Base-by-base conservation (phyloP, 2,888 invertebrate genomes). In the Asteroscopus sphinx region DNA sequence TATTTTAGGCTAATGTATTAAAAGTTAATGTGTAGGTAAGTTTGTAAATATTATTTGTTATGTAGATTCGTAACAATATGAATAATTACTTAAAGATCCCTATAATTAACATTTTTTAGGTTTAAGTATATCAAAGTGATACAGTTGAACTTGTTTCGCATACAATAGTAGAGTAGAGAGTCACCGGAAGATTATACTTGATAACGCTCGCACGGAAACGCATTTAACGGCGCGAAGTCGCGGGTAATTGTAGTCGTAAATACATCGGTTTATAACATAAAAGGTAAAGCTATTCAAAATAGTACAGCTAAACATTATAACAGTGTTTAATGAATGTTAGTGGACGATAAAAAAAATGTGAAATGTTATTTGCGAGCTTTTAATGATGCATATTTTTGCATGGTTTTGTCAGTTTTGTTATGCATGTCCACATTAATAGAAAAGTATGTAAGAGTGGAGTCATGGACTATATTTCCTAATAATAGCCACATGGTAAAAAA, bases 201-300 rank as follows among this genome's bases (percentile, higher is more conserved):
- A 85, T 85, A 83, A 80, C 71, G 41, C 70, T 77, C 73, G 68
- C 68, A 73, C 77, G 79, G 79, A 81, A 83, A 82, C 79, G 73
- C 78, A 83, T 86, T 86, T 81, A 74, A 81, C 77, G 81, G 76
- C 73, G 77, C 56, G 66, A 76, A 72, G 66, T 73, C 65, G 42
- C 64, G 52, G 58, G 75, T 80, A 79, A 84, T 82, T 82, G 75
- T 78, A 67, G 62, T 41, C 45, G 57, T 69, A 63, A 68, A 70
- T 74, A 74, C 66, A 68, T 60, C 35, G 21, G 39, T 52, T 54
- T 58, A 45, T 44, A 54, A 49, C 21, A 51, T 46, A 67, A 64
- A 54, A 54, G 25, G 13, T 40, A 58, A 51, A 35, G 37, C n/a
- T 46, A 21, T 68, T 46, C 49, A 53, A 33, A 54, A 76, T 56